Base-by-base conservation (phyloP, 2,113 vertebrate species). In the Oenanthe oenanthe region DNA sequence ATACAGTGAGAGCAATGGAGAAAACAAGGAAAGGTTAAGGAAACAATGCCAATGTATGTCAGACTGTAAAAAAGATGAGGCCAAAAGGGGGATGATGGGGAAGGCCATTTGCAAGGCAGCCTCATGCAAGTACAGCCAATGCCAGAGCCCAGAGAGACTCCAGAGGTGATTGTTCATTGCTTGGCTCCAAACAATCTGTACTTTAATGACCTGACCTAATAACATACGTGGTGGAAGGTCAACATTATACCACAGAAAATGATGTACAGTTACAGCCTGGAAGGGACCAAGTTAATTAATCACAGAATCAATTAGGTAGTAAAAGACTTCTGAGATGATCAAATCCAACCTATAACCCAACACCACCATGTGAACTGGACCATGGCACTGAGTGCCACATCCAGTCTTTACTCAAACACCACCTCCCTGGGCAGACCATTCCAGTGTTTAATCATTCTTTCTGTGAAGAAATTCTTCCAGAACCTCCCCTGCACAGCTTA, bases 141-240 rank as follows among this genome's bases (percentile, higher is more conserved):
- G 18, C 4, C n/a, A 65, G 26, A 53, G 28, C 10, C 57, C 40
- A 61, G 70, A 77, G 29, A 20, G 6, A 88, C 22, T 21, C 18
- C 34, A 75, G 34, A 48, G 40, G 13, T 56, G 21, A 63, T 6
- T 67, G 16, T 32, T 77, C 50, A 26, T 2, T 0, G 15, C 51
- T 89, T 43, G 71, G 48, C 28, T 72, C 19, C 65, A 40, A 75
- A 72, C 21, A 63, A 68, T 51, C 42, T 58, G 17, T 73, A 29
- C 25, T 84, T 40, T 24, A 36, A 53, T 3, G 20, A 16, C 1
- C 0, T 1, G 7, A 54, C 29, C n/a, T 51, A 42, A 56, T 8
- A 66, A 12, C 9, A 24, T 17, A 28, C 8, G 34, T 36, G 0
- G 0, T 36, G 28, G 32, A 84, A 74, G 26, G 29, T 47, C 28